A percentile compares a stretch with the other conserved stretches of the same genome.
Conservation (phyloP, 2,113 vertebrate species). For the Patagioenas fasciata region DNA sequence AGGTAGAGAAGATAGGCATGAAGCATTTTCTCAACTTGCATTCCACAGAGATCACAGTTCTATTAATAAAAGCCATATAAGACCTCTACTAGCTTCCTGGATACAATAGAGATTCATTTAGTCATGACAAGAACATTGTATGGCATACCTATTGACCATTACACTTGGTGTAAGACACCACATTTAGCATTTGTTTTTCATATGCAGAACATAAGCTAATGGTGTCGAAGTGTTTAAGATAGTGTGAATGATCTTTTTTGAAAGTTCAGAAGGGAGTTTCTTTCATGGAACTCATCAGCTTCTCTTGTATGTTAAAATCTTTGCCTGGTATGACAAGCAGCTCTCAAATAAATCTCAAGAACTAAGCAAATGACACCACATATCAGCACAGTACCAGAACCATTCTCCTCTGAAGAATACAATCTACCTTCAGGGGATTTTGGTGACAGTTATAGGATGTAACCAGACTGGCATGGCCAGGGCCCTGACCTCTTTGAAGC, state of each 20-base stretch:
- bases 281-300: neutral
- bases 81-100: conserved; percentile 42
- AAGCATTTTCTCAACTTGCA: conserved; percentile 63
- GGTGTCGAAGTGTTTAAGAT: conserved; percentile 17
- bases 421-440: neutral
- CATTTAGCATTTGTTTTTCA: conserved; percentile 37
- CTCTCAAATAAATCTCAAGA: neutral
- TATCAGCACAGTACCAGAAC: neutral
- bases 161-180: neutral
- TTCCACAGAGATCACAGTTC: conserved; percentile 71
- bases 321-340: neutral
- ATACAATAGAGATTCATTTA: conserved; percentile 52
- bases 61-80: conserved; percentile 72
- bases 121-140: conserved; percentile 36
- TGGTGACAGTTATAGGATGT: neutral
- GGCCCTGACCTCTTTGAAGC: neutral
- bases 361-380: neutral
- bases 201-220: neutral
- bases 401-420: neutral
- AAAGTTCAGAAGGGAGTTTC: neutral
- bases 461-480: neutral
- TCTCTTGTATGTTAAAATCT: neutral
- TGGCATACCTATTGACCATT: conserved; percentile 28
- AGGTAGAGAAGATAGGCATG: conserved; percentile 56
- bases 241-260: neutral